phyloP scores from a whole-genome alignment of 2,888 invertebrate species.

The Apodemia hepburni region DNA sequence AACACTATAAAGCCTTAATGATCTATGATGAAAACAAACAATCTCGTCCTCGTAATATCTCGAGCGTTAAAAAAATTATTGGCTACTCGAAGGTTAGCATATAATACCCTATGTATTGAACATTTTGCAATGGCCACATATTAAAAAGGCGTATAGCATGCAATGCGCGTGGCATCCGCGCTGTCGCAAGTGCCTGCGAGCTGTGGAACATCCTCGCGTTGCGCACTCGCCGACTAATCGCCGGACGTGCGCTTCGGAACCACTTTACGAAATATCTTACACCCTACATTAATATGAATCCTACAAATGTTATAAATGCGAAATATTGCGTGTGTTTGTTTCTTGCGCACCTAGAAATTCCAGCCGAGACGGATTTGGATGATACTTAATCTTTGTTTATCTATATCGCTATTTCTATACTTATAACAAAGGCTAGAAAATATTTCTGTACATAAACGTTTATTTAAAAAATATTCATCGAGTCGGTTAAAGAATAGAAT shows the following conservation, averaged over 20 bases:
- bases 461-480: too few relatives aligned
- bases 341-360: too few relatives aligned
- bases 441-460: too few relatives aligned
- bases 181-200: constrained; percentile 64
- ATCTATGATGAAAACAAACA: too few relatives aligned
- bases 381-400: too few relatives aligned
- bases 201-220: constrained; percentile 62
- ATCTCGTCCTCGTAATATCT: constrained; percentile 60
- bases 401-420: too few relatives aligned
- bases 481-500: too few relatives aligned
- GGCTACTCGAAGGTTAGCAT: constrained; percentile 58
- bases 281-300: constrained; percentile 20
- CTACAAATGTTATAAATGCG: neutral
- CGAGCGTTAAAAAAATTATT: constrained; percentile 58
- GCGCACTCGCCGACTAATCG: constrained; percentile 65
- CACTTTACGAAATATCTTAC: constrained; percentile 53
- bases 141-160: constrained; percentile 51
- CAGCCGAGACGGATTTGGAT: too few relatives aligned
- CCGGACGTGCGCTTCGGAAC: constrained; percentile 71
- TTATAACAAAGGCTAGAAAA: too few relatives aligned
- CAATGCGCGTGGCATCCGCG: constrained; percentile 71
- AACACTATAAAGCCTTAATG: too few relatives aligned
- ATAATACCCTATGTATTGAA: constrained; percentile 56
- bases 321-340: too few relatives aligned
- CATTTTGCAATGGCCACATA: constrained; percentile 69